A percentile compares a stretch with the other conserved stretches of the same genome.
These are phyloP conservation scores for Drosophila sulfurigaster DNA, from an alignment of 1,140 invertebrate genomes.

Conservation along the genomic window DNA sequence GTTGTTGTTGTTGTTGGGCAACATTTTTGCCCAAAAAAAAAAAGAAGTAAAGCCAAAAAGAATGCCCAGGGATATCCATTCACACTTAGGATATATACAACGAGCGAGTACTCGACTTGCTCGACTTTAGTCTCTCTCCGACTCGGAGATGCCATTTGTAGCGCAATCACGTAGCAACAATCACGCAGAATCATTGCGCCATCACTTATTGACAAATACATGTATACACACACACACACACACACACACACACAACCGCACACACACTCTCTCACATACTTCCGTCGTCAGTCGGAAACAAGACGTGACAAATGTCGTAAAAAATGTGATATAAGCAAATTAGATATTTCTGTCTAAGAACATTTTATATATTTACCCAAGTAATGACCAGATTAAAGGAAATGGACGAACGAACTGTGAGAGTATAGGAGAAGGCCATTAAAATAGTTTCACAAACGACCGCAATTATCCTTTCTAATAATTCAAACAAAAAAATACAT, in stretches of 20 bases:
- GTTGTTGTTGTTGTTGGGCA: neutral
- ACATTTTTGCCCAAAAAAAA: constrained; percentile 33
- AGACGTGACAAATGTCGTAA: constrained; percentile 38
- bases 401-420: neutral
- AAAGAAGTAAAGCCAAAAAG: neutral
- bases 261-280: neutral
- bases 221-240: neutral
- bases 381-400: neutral
- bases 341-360: constrained; percentile 19
- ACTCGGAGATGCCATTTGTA: constrained; percentile 53
- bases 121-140: constrained; percentile 14
- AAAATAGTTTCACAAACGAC: neutral
- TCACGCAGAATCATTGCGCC: constrained; percentile 77
- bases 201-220: constrained; percentile 70
- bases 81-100: neutral
- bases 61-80: neutral
- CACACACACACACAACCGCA: neutral
- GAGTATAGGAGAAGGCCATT: neutral
- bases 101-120: constrained; percentile 1
- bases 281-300: constrained; percentile 14
- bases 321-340: constrained; percentile 32
- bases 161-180: constrained; percentile 70
- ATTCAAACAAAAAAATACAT: too few relatives aligned
- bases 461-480: too few relatives aligned
- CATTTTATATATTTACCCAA: neutral